Percentiles rank a stretch among this genome's conserved stretches.
These are phyloP conservation scores for Pelodytes ibericus DNA, from an alignment of 2,797 vertebrate genomes.

Conservation along the genomic window DNA sequence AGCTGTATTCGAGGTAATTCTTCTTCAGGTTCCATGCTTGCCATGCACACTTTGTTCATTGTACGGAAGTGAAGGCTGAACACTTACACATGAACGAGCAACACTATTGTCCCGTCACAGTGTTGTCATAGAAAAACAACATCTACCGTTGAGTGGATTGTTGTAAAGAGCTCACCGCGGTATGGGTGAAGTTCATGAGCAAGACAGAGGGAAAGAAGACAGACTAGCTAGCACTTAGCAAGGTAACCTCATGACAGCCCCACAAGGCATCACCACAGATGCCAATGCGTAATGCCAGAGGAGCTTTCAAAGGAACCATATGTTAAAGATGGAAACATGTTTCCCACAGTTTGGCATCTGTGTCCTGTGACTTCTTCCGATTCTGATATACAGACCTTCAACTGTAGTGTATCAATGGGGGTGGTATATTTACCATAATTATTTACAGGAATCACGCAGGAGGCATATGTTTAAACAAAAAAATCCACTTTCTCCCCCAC, in stretches of 20 bases:
- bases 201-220: accelerated
- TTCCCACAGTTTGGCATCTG: slow-evolving; percentile 32
- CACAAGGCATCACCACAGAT: slow-evolving; percentile 33
- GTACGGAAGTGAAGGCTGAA: not conserved
- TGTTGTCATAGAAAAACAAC: not conserved
- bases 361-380: not conserved
- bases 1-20: too few relatives aligned
- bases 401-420: not conserved
- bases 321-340: slow-evolving; percentile 21
- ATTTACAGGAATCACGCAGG: slow-evolving; percentile 13
- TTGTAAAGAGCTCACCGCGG: not conserved
- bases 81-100: not conserved
- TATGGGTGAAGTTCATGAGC: not conserved
- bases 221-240: slow-evolving; percentile 31
- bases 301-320: not conserved
- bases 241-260: slow-evolving; percentile 30
- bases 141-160: not conserved
- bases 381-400: accelerated
- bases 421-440: not conserved
- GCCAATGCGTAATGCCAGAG: not conserved
- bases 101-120: not conserved
- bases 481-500: not conserved
- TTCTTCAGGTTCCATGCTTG: too few relatives aligned
- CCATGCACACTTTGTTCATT: not conserved
- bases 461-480: not conserved